These are phyloP conservation scores for Melikaiella ostensackeni DNA, from an alignment of 2,888 invertebrate species.

Conservation along the genomic window DNA sequence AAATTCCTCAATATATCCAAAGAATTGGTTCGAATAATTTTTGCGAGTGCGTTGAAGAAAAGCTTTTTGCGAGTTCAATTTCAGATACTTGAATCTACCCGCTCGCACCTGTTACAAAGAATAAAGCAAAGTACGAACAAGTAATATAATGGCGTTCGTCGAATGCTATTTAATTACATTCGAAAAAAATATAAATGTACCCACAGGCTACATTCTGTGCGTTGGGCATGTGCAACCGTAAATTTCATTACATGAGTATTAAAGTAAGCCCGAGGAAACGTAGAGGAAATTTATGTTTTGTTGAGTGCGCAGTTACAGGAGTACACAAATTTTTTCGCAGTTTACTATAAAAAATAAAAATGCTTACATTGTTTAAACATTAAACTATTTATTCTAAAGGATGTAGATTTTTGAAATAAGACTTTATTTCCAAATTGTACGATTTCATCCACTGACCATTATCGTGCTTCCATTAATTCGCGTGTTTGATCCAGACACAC, in stretches of 20 bases:
- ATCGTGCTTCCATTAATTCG: not conserved
- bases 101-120: constrained; percentile 26
- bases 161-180: constrained; percentile 35
- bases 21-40: not conserved
- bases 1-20: not conserved
- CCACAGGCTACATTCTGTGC: constrained; percentile 31
- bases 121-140: constrained; percentile 6
- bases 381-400: not conserved
- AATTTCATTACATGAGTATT: constrained; percentile 20
- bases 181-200: constrained; percentile 30
- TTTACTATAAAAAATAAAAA: not conserved
- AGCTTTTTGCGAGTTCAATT: constrained; percentile 25
- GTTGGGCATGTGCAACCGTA: constrained; percentile 31
- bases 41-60: not conserved
- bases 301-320: not conserved
- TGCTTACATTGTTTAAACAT: not conserved
- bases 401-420: not conserved
- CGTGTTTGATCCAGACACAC: not conserved
- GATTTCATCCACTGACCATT: not conserved
- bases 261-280: constrained; percentile 11
- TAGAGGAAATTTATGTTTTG: constrained; percentile 18
- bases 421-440: not conserved
- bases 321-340: not conserved
- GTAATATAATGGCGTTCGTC: constrained; percentile 31
- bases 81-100: constrained; percentile 30